phyloP scores from a whole-genome alignment of 2,888 invertebrate species.

The Drosophila austrosaltans region DNA sequence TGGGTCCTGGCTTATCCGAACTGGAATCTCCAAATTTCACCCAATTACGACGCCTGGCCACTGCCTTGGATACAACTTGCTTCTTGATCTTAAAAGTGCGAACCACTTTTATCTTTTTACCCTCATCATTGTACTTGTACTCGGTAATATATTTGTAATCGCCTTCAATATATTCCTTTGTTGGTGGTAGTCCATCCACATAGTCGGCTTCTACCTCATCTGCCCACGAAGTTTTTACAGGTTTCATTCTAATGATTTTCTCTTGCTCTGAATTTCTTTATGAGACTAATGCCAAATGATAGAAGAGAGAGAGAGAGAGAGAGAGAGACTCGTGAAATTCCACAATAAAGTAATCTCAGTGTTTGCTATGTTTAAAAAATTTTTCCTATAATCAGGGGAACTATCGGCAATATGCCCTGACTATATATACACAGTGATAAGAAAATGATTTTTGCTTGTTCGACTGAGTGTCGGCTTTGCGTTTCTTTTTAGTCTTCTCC shows the following conservation, averaged over 20 bases:
- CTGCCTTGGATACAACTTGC: slow-evolving; percentile 93
- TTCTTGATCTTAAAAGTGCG: slow-evolving; percentile 96
- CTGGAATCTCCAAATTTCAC: slow-evolving; percentile 96
- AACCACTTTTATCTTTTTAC: slow-evolving; percentile 94
- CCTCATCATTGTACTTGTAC: slow-evolving; percentile 94
- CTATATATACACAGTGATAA: slow-evolving; percentile 14
- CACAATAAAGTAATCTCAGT: background rate
- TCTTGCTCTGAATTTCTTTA: background rate
- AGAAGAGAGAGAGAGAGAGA: too few species aligned
- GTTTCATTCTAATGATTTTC: slow-evolving; percentile 84
- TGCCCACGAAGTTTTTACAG: slow-evolving; percentile 96
- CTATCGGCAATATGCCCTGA: background rate
- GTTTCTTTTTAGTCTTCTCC: slow-evolving; percentile 18
- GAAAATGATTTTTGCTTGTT: slow-evolving; percentile 13
- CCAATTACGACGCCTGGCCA: slow-evolving; percentile 97
- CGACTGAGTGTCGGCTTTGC: background rate
- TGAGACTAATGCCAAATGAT: background rate
- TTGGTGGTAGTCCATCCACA: slow-evolving; percentile 88
- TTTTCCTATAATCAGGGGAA: slow-evolving; percentile 4
- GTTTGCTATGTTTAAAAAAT: background rate
- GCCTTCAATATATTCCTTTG: slow-evolving; percentile 92
- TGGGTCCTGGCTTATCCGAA: slow-evolving; percentile 96
- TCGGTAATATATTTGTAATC: slow-evolving; percentile 96
- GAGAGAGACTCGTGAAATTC: background rate
- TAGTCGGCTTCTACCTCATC: slow-evolving; percentile 97